Conservation (phyloP, 2,888 invertebrate genomes). For the Chloroclysta siterata region DNA sequence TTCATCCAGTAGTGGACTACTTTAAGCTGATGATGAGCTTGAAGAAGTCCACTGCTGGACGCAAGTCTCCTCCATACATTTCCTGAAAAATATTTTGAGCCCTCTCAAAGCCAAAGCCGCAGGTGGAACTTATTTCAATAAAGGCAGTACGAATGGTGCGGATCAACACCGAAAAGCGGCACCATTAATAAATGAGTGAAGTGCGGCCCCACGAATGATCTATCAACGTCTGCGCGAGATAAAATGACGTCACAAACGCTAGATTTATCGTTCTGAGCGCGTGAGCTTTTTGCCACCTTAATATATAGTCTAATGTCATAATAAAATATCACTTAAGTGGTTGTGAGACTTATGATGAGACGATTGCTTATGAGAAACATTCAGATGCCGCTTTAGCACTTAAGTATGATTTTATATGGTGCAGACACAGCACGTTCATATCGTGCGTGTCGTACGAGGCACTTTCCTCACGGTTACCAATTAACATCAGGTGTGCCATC, state of each 20-base stretch:
- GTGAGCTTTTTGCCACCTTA: slow-evolving; percentile 59
- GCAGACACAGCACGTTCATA: not conserved
- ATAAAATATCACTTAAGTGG: slow-evolving; percentile 39
- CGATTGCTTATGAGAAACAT: slow-evolving; percentile 8
- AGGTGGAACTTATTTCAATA: slow-evolving; percentile 2
- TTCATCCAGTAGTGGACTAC: no score
- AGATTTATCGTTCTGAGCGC: slow-evolving; percentile 67
- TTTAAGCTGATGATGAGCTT: no score
- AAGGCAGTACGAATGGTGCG: slow-evolving; percentile 11
- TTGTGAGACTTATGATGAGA: slow-evolving; percentile 14
- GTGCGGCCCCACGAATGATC: slow-evolving; percentile 54
- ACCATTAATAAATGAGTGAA: slow-evolving; percentile 44
- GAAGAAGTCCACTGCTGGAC: no score
- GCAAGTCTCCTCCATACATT: no score
- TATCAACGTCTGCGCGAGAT: slow-evolving; percentile 68
- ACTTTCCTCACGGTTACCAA: no score
- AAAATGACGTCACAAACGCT: slow-evolving; percentile 67
- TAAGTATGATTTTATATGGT: no score
- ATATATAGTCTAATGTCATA: slow-evolving; percentile 56
- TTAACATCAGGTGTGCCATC: no score
- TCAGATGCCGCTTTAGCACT: not conserved
- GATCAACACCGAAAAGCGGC: slow-evolving; percentile 31
- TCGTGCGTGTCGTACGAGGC: no score
- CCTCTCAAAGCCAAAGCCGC: no score
- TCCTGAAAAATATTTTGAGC: no score